Evolutionary conservation across 1,140 invertebrate species (phyloP).

Genomic region (Aradophagus sp.): DNA sequence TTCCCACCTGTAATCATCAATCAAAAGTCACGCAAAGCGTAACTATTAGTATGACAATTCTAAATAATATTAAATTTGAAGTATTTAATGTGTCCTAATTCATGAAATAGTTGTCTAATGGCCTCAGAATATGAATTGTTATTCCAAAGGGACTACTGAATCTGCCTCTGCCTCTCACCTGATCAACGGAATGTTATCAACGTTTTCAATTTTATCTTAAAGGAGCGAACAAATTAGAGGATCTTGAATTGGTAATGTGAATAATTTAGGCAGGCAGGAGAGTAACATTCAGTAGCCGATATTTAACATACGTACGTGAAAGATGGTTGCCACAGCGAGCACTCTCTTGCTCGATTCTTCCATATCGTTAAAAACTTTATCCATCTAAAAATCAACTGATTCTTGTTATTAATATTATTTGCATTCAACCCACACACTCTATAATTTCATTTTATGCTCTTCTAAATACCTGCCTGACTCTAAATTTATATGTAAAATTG

Average conservation of each 20-base stretch:
- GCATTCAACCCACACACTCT: constrained; percentile 73
- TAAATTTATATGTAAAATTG: too few relatives aligned
- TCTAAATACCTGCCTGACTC: constrained; percentile 56
- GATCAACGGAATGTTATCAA: constrained; percentile 18
- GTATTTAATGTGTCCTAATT: constrained; percentile 61
- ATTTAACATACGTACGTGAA: constrained; percentile 73
- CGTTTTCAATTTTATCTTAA: constrained; percentile 9
- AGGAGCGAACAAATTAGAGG: constrained; percentile 4
- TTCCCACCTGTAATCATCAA: constrained; percentile 92
- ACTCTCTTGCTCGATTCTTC: constrained; percentile 72
- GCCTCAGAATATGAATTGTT: constrained; percentile 64
- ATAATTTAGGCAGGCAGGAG: constrained; percentile 53
- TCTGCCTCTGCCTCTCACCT: constrained; percentile 62
- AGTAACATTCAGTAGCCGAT: constrained; percentile 69
- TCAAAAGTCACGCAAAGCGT: constrained; percentile 74
- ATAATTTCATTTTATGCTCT: constrained; percentile 57
- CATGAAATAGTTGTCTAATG: constrained; percentile 62
- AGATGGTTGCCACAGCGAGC: constrained; percentile 66
- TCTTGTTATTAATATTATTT: constrained; percentile 77
- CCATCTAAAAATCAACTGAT: constrained; percentile 78
- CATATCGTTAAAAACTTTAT: constrained; percentile 72
- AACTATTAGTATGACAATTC: constrained; percentile 67
- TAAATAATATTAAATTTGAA: constrained; percentile 52
- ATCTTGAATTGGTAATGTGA: neutral
- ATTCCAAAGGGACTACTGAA: constrained; percentile 70